Base-by-base conservation (phyloP, 2,113 vertebrate species). In the Xiphorhynchus elegans region DNA sequence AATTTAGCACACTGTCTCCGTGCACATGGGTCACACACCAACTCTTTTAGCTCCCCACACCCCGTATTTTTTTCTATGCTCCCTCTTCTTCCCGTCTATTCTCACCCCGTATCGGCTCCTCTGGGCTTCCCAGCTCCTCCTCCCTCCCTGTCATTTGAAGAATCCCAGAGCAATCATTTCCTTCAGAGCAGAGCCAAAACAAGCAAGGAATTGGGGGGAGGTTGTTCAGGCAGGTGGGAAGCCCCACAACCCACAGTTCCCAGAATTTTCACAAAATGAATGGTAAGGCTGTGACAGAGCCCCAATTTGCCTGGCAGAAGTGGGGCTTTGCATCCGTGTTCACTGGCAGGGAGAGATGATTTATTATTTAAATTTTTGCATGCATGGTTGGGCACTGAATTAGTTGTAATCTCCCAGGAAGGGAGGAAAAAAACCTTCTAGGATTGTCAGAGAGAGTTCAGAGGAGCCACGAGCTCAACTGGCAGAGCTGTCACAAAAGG, bases 361-460 rank as follows among this genome's bases (percentile, higher is more conserved):
- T 91, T 95, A 93, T 96, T 96, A 97, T 93, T 97, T 95, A 95
- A 89, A 91, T 91, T 91, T 93, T 56, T 90, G 91, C 68, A 84
- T 1, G 40, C 92, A 86, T 93, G 83, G 60, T 46, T 84, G 83
- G 64, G 76, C 85, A 72, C 78, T 53, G 93, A 95, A 93, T 95
- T 84, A 95, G 84, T 55, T 66, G 69, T 87, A 70, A 85, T 79
- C 72, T 97, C 81, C 67, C 60, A 86, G 67, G 55, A 63, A 52
- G 7, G 13, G 79, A 79, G 53, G 33, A 24, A 68, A 93, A 91
- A 91, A 90, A 46, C 47, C 64, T 92, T 93, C 88, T 11, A 78
- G 52, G 87, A 91, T 94, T 21, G 74, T 87, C 72, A 73, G 91
- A 89, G 78, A 86, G 18, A 60, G 53, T 64, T 84, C 69, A 82